Evolutionary conservation across 2,888 invertebrate species (phyloP).

Genomic region (Leptinotarsa juncta): DNA sequence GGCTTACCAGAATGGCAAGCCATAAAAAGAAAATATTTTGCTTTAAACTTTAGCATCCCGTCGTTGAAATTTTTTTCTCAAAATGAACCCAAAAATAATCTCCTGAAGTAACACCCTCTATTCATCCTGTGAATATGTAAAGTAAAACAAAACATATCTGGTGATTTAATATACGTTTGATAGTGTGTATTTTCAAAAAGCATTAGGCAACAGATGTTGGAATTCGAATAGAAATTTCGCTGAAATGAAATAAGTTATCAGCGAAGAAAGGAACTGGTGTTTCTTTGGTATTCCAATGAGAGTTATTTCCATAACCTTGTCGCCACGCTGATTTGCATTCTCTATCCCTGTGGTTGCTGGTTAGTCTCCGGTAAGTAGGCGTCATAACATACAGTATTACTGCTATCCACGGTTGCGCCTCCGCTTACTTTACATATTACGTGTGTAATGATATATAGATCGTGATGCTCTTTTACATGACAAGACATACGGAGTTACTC

Average conservation of each 20-base stretch:
- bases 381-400: slow-evolving; percentile 47
- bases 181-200: not conserved
- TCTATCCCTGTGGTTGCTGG: slow-evolving; percentile 42
- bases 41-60: too few species aligned
- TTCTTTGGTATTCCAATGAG: slow-evolving; percentile 59
- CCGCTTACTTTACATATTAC: slow-evolving; percentile 58
- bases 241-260: slow-evolving; percentile 11
- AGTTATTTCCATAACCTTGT: slow-evolving; percentile 58
- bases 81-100: too few species aligned
- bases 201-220: not conserved
- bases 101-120: too few species aligned
- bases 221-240: not conserved
- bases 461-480: slow-evolving; percentile 39
- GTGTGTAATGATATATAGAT: slow-evolving; percentile 46
- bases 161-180: too few species aligned
- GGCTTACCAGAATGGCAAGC: too few species aligned
- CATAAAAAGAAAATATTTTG: too few species aligned
- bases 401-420: slow-evolving; percentile 46
- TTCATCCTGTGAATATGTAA: too few species aligned
- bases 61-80: too few species aligned
- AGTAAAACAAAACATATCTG: too few species aligned
- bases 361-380: slow-evolving; percentile 44
- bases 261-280: slow-evolving; percentile 39
- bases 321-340: slow-evolving; percentile 47
- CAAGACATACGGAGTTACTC: slow-evolving; percentile 28